phyloP scores from a whole-genome alignment of 2,113 vertebrate genomes.

The Panthera tigris region DNA sequence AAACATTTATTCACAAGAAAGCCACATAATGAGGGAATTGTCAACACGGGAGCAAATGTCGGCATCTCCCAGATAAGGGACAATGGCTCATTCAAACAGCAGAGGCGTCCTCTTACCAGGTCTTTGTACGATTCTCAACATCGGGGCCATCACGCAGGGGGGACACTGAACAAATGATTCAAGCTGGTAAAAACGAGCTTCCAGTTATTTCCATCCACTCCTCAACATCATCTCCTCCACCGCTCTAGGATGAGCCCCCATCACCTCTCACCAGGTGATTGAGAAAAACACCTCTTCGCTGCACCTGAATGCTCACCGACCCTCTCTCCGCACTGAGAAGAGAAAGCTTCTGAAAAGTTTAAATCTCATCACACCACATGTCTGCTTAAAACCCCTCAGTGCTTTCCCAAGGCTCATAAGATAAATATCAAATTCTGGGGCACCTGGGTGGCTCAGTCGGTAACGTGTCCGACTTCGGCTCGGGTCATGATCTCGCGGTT shows the following conservation, averaged over 20 bases:
- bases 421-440: background rate
- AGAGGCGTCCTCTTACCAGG: accelerated
- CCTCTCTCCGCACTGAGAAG: background rate
- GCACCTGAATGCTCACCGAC: no score
- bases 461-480: no score
- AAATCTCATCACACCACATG: background rate
- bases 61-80: background rate
- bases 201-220: background rate
- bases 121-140: background rate
- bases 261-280: background rate
- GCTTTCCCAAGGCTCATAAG: background rate
- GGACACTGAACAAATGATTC: background rate
- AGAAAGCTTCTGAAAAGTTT: background rate
- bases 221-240: background rate
- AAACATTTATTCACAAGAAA: conserved; percentile 49
- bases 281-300: background rate
- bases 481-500: no score
- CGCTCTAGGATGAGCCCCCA: background rate
- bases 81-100: background rate
- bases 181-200: background rate
- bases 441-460: no score
- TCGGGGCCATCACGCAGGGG: accelerated
- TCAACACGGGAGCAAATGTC: accelerated
- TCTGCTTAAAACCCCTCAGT: background rate
- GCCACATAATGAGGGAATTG: background rate